These are phyloP conservation scores for Recurvirostra avosetta DNA, from an alignment of 2,113 vertebrate genomes.

Conservation along the genomic window DNA sequence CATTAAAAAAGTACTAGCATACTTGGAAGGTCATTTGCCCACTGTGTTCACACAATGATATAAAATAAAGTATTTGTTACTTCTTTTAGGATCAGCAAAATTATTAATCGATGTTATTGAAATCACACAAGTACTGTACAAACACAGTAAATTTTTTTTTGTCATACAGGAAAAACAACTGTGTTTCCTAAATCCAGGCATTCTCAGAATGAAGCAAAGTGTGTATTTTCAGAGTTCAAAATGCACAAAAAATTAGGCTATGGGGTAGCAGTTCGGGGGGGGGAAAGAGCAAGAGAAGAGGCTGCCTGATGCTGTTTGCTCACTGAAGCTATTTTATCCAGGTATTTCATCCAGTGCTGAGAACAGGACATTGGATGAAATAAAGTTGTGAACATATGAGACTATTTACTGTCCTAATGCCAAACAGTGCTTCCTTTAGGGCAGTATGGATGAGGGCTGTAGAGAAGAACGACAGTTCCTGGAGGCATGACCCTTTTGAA, in stretches of 20 bases:
- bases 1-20: neutral
- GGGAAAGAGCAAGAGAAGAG: neutral
- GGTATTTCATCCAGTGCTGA: neutral
- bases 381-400: neutral
- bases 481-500: neutral
- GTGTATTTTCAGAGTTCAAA: neutral
- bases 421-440: neutral
- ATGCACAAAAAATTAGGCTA: neutral
- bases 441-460: neutral
- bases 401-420: neutral
- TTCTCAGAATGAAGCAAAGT: neutral
- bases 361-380: neutral
- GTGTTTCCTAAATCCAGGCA: neutral
- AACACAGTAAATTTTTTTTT: neutral
- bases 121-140: neutral
- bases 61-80: neutral
- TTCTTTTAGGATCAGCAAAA: neutral
- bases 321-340: neutral
- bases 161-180: neutral
- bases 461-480: slow-evolving; percentile 24
- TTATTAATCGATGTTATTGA: neutral
- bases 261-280: neutral
- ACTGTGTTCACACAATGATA: neutral
- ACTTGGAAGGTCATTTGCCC: neutral
- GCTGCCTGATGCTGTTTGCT: neutral